These are phyloP conservation scores for Aporrectodea caliginosa DNA, from an alignment of 1,140 invertebrate species.

Conservation along the genomic window DNA sequence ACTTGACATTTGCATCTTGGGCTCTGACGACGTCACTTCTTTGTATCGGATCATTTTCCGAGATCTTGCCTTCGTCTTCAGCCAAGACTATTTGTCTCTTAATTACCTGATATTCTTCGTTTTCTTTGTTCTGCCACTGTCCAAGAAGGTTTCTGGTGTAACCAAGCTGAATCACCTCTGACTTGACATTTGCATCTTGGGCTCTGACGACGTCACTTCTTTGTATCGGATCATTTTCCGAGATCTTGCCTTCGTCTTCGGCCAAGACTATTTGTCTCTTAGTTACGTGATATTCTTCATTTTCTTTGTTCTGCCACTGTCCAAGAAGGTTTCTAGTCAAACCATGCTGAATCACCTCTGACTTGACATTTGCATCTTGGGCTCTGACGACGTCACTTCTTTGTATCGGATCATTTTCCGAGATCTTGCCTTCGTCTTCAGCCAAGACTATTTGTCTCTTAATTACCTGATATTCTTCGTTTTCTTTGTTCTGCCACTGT, in stretches of 20 bases:
- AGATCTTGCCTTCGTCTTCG: not conserved
- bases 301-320: not conserved
- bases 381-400: not conserved
- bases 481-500: not conserved
- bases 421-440: not conserved
- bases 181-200: not conserved
- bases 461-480: not conserved
- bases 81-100: not conserved
- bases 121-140: not conserved
- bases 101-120: not conserved
- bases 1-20: not conserved
- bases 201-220: not conserved
- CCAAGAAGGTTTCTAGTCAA: not conserved
- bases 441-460: not conserved
- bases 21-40: not conserved
- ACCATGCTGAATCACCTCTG: not conserved
- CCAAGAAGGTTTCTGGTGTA: not conserved
- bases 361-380: not conserved
- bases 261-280: not conserved
- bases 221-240: not conserved
- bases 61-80: not conserved
- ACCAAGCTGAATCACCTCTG: too few species aligned
- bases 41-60: not conserved
- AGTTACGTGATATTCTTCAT: not conserved
- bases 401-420: not conserved